Evolutionary conservation across 2,797 vertebrate species (phyloP), one percentile per base, ranked within the genome.

Genomic region (Apodemus agrarius): DNA sequence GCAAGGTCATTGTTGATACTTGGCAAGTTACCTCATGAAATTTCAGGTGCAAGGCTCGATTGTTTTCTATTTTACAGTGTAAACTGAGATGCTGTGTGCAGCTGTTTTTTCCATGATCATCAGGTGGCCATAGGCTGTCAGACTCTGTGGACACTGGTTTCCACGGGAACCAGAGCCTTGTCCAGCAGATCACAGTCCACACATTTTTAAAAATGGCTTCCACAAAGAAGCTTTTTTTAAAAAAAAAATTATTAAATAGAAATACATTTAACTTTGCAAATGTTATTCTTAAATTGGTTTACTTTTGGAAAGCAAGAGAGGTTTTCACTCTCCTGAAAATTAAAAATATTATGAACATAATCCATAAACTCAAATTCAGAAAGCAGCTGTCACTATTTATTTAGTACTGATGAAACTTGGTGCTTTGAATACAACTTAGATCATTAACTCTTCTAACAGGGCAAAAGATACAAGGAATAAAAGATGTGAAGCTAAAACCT

Each of bases 381-480:
- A 93, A 96, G 91, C 92, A 93, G 54, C 21, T 65, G 3, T 82
- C 63, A 89, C 94, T 92, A 94, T 96, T 96, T 96, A 96, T 95
- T 97, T 93, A 96, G 91, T 90, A 92, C 88, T 94, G 74, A 97
- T 54, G 91, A 95, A 88, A 96, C 37, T 78, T 95, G 90, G 65
- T 87, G 72, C 16, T 96, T 91, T 29, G 97, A 97, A 82, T 84
- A 82, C 31, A 84, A 76, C 37, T 88, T 69, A 72, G 57, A 97
- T n/a, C 37, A 89, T 94, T 94, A 95, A 94, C 29, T 86, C 61
- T 13, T 91, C 22, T 92, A 95, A 96, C 78, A 49, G 40, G 34
- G 52, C 63, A 59, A 96, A 96, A 94, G 61, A 31, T 89, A 90
- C 37, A 91, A 90, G 14, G 24, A 93, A 52, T 76, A 61, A 93